A percentile compares a stretch with the other conserved stretches of the same genome.
phyloP scores from a whole-genome alignment of 2,113 vertebrate species.

The Platichthys stellatus region DNA sequence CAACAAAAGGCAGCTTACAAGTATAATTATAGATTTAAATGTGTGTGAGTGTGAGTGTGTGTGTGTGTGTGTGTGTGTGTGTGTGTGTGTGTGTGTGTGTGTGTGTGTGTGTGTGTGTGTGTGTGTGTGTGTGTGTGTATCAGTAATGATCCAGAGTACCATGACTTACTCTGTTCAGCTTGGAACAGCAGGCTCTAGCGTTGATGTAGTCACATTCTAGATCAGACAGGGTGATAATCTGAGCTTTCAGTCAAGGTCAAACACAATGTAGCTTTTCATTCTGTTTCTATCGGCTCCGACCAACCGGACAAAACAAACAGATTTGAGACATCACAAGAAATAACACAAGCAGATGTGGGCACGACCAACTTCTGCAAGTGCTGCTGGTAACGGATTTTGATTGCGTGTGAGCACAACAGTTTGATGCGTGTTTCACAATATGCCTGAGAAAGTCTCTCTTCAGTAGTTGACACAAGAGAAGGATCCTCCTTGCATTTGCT shows the following conservation, averaged over 20 bases:
- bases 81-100: background rate
- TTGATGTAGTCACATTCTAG: slow-evolving; percentile 99
- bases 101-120: background rate
- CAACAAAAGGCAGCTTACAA: too few species aligned
- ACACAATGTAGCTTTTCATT: background rate
- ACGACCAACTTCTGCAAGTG: too few species aligned
- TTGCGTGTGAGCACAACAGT: too few species aligned
- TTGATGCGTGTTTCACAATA: too few species aligned
- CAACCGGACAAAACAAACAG: background rate
- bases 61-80: background rate
- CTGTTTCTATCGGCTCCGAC: background rate
- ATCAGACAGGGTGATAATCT: slow-evolving; percentile 98
- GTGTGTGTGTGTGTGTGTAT: background rate
- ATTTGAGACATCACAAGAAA: background rate
- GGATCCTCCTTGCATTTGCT: too few species aligned
- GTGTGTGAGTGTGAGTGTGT: background rate
- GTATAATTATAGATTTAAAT: too few species aligned
- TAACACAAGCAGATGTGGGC: too few species aligned
- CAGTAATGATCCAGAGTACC: background rate
- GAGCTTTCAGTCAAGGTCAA: slow-evolving; percentile 80
- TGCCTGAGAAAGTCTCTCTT: too few species aligned
- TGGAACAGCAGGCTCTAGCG: slow-evolving; percentile 95
- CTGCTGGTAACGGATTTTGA: too few species aligned
- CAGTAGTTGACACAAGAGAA: too few species aligned
- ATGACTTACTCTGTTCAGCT: slow-evolving; percentile 94